These are phyloP conservation scores for Engystomops pustulosus DNA, from an alignment of 2,113 vertebrate genomes.

Conservation along the genomic window DNA sequence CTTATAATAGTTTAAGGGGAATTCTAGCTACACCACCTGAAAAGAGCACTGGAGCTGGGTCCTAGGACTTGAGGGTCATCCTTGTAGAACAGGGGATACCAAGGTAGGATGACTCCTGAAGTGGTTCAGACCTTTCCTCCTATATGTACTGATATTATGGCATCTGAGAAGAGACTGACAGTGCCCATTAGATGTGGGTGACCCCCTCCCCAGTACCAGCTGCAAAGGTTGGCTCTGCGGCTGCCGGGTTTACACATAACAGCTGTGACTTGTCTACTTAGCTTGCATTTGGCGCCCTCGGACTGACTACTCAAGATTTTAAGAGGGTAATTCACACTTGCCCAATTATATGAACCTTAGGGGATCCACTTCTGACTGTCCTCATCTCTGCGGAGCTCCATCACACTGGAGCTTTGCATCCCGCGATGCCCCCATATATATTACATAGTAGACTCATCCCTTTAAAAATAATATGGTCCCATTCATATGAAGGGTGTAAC, in stretches of 20 bases:
- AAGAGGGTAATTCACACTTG: no score
- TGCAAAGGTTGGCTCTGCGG: background rate
- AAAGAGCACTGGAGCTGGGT: background rate
- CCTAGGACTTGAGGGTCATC: background rate
- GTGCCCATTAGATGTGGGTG: background rate
- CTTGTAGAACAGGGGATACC: no score
- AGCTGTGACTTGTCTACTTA: conserved; percentile 21
- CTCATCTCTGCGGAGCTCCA: background rate
- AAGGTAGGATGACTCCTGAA: background rate
- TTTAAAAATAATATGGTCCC: no score
- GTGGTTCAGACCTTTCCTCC: background rate
- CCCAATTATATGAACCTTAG: no score
- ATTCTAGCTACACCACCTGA: no score
- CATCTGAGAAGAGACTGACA: background rate
- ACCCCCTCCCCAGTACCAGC: background rate
- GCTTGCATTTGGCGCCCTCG: background rate
- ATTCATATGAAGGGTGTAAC: no score
- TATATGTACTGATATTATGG: background rate
- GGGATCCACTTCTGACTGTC: background rate
- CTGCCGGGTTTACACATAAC: background rate
- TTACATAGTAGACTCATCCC: no score
- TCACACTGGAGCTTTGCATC: background rate
- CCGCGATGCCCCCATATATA: background rate
- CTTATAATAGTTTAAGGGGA: background rate
- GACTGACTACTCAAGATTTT: no score